Evolutionary conservation across 2,113 vertebrate genomes (phyloP).

Genomic region (Pelvicachromis taeniatus): DNA sequence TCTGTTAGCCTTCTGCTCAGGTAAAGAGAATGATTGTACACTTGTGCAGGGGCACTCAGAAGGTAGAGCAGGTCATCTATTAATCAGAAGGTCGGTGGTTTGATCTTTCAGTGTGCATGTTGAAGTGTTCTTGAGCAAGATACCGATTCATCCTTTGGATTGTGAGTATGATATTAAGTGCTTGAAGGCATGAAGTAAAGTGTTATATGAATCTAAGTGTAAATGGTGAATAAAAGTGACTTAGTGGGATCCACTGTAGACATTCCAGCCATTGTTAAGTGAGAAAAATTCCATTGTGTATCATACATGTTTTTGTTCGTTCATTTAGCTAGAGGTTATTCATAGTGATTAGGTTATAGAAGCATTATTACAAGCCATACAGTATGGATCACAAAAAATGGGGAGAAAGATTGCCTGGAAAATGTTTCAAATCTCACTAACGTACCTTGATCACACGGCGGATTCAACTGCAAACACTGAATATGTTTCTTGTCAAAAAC

Average conservation of each 20-base stretch:
- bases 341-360: background rate
- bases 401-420: background rate
- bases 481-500: background rate
- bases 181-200: background rate
- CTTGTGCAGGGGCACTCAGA: background rate
- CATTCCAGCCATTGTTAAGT: background rate
- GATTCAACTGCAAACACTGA: background rate
- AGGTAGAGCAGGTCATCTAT: background rate
- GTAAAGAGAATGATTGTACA: background rate
- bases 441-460: fast-evolving
- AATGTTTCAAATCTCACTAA: background rate
- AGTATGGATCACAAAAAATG: background rate
- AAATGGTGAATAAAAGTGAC: background rate
- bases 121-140: background rate
- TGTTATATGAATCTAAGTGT: background rate
- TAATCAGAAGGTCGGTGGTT: background rate
- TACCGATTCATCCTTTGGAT: background rate
- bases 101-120: background rate
- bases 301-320: background rate
- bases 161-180: background rate
- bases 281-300: background rate
- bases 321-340: background rate
- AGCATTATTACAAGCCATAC: background rate
- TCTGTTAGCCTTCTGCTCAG: background rate
- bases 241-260: background rate